phyloP scores from a whole-genome alignment of 37 sponge, comb jelly and placozoan genomes.

The Halisarca cf. caerulea region DNA sequence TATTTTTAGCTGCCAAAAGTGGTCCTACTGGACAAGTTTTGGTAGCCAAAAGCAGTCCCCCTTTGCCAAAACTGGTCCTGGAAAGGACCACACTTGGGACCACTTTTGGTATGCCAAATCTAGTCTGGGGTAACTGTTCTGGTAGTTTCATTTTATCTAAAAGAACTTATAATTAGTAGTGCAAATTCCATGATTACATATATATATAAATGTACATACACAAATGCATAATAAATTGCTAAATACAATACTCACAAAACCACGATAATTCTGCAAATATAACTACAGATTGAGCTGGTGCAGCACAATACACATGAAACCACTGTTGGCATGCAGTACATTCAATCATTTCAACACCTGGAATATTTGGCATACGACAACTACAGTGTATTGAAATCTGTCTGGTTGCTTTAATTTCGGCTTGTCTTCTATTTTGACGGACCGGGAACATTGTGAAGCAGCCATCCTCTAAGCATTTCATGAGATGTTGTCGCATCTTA shows the following conservation, averaged over 20 bases:
- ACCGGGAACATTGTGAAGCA: conserved; percentile 28
- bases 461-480: conserved; percentile 21
- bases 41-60: no score
- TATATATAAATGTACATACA: neutral
- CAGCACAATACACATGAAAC: neutral
- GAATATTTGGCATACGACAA: conserved; percentile 22
- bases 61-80: no score
- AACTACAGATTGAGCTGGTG: neutral
- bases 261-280: neutral
- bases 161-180: neutral
- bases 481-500: conserved; percentile 15
- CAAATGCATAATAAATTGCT: no score
- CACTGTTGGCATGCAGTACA: neutral
- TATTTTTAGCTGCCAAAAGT: no score
- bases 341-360: neutral
- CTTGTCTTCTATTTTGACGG: neutral
- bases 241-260: neutral
- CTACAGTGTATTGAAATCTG: neutral
- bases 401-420: neutral
- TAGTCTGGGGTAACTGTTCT: no score
- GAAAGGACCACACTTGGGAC: no score
- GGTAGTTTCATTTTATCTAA: neutral
- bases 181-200: neutral
- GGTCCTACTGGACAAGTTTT: no score
- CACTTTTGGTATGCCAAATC: no score